These are phyloP conservation scores for Rhimphoctona megacephalus DNA, from an alignment of 2,888 invertebrate genomes.

Conservation along the genomic window DNA sequence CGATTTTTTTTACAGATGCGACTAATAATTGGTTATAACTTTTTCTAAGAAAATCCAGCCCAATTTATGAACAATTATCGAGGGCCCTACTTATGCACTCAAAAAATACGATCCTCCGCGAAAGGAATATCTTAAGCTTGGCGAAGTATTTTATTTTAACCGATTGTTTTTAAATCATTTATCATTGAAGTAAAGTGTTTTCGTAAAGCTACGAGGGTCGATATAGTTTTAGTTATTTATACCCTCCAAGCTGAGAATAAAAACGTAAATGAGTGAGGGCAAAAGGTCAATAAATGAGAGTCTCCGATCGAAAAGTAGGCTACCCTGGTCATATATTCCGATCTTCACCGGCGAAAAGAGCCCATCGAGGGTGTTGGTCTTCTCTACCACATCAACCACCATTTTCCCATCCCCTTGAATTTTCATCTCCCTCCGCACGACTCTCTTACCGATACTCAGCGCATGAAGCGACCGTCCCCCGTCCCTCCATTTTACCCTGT, in stretches of 20 bases:
- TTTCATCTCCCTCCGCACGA: background rate
- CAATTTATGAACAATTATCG: too few relatives aligned
- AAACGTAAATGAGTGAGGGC: constrained; percentile 1
- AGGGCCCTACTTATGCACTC: too few relatives aligned
- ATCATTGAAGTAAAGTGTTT: background rate
- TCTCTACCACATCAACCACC: constrained; percentile 36
- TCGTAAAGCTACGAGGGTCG: background rate
- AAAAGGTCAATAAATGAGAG: constrained; percentile 1
- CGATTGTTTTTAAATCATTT: background rate
- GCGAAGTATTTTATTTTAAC: background rate
- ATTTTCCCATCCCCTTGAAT: constrained; percentile 34
- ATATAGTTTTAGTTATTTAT: background rate
- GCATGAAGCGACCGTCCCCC: constrained; percentile 32
- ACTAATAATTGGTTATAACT: too few relatives aligned
- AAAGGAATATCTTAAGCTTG: too few relatives aligned
- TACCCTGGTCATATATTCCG: constrained; percentile 16
- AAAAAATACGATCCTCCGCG: too few relatives aligned
- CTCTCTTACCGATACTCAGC: constrained; percentile 56
- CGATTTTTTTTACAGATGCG: too few relatives aligned
- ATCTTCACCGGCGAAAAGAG: constrained; percentile 6
- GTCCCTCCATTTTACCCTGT: background rate
- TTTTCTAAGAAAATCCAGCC: too few relatives aligned
- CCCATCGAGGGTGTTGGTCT: constrained; percentile 25
- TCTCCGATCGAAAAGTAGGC: background rate
- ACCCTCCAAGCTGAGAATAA: background rate